phyloP scores from a whole-genome alignment of 2,888 invertebrate species.

The Macrosiphum euphorbiae region DNA sequence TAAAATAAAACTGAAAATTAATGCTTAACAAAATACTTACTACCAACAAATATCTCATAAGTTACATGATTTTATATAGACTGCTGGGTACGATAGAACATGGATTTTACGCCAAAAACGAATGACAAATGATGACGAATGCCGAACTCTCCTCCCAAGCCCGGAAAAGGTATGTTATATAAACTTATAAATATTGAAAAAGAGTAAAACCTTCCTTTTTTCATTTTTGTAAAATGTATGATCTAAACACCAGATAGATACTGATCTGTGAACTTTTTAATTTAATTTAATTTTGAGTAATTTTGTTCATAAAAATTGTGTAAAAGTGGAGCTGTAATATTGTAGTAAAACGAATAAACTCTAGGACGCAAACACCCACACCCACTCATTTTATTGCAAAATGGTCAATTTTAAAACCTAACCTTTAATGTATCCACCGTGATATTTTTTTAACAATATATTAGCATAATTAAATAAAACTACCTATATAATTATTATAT shows the following conservation, averaged over 20 bases:
- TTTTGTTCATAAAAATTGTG: background rate
- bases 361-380: background rate
- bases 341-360: background rate
- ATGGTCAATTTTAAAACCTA: background rate
- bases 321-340: background rate
- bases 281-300: background rate
- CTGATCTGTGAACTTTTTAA: background rate
- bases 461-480: background rate
- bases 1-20: background rate
- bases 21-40: background rate
- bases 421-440: background rate
- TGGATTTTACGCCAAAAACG: constrained; percentile 54
- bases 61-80: constrained; percentile 21
- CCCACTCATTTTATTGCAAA: background rate
- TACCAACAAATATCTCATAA: background rate
- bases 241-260: background rate
- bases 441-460: background rate
- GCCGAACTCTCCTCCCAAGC: background rate
- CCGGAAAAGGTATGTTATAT: background rate
- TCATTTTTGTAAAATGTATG: background rate
- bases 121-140: constrained; percentile 42
- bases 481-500: background rate
- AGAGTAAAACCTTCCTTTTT: background rate
- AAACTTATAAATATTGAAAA: background rate
- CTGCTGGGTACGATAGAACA: constrained; percentile 42